phyloP scores from a whole-genome alignment of 2,113 vertebrate species.

The Blennius ocellaris region DNA sequence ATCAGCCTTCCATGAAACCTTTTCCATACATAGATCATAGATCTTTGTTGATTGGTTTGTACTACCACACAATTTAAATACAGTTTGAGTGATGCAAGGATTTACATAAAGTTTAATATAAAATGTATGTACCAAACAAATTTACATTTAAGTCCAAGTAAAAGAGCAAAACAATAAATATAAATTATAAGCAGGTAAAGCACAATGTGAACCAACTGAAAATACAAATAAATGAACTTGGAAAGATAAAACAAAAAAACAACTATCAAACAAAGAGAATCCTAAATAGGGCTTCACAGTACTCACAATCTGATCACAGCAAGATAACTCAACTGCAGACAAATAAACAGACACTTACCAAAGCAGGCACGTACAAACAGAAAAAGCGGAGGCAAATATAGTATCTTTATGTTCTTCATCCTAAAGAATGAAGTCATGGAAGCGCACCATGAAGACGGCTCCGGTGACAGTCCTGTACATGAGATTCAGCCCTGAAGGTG shows the following conservation, averaged over 20 bases:
- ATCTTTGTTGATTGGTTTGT: conserved; percentile 1
- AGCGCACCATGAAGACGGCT: conserved; percentile 66
- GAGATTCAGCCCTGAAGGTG: conserved; percentile 67
- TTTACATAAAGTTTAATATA: background rate
- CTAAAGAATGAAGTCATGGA: conserved; percentile 65
- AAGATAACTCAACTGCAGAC: background rate
- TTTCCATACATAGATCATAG: conserved; percentile 45
- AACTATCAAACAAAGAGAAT: background rate
- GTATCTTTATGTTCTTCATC: conserved; percentile 86
- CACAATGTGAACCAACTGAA: background rate
- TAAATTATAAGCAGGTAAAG: background rate
- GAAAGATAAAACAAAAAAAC: background rate
- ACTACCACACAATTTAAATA: background rate
- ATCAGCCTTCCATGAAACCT: conserved; percentile 55
- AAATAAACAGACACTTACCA: conserved; percentile 85
- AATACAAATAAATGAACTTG: conserved; percentile 3
- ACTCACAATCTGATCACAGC: conserved; percentile 4
- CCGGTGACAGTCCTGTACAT: conserved; percentile 35
- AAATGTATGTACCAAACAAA: background rate
- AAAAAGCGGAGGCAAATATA: conserved; percentile 79
- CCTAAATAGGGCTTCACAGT: background rate
- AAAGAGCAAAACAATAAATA: background rate
- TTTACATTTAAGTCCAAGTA: background rate
- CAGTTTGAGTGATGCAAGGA: background rate
- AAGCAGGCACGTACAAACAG: conserved; percentile 84